Conservation (phyloP, 2,888 invertebrate species). For the Plusia festucae region DNA sequence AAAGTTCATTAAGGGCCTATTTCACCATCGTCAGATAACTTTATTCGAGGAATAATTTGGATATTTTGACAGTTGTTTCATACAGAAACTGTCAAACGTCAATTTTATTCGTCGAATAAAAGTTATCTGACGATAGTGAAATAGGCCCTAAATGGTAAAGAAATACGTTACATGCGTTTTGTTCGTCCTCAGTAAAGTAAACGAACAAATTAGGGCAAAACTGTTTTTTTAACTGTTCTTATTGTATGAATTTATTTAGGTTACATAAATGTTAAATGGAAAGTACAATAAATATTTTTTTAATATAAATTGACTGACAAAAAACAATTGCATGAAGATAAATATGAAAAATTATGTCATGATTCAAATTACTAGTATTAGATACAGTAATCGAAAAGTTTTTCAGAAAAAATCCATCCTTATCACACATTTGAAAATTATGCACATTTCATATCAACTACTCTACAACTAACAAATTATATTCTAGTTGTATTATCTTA, state of each 20-base stretch:
- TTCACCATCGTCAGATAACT: no score
- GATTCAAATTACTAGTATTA: neutral
- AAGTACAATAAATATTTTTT: neutral
- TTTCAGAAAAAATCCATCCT: neutral
- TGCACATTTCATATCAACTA: neutral
- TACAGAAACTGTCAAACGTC: no score
- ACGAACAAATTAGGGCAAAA: no score
- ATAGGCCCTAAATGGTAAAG: neutral
- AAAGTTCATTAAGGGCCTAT: no score
- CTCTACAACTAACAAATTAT: neutral
- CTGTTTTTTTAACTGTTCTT: neutral
- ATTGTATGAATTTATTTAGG: neutral
- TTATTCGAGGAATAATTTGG: no score
- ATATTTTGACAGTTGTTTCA: no score
- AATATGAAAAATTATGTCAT: neutral
- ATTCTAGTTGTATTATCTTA: constrained; percentile 9
- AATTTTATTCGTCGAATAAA: no score
- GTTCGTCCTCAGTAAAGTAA: no score
- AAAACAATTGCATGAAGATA: constrained; percentile 8
- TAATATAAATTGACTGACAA: constrained; percentile 12
- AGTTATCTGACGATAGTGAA: no score
- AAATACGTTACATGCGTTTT: neutral
- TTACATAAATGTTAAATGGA: neutral
- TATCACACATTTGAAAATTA: neutral
- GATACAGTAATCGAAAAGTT: neutral